phyloP scores from a whole-genome alignment of 2,797 vertebrate genomes.

The Platyrinchus mystaceus region DNA sequence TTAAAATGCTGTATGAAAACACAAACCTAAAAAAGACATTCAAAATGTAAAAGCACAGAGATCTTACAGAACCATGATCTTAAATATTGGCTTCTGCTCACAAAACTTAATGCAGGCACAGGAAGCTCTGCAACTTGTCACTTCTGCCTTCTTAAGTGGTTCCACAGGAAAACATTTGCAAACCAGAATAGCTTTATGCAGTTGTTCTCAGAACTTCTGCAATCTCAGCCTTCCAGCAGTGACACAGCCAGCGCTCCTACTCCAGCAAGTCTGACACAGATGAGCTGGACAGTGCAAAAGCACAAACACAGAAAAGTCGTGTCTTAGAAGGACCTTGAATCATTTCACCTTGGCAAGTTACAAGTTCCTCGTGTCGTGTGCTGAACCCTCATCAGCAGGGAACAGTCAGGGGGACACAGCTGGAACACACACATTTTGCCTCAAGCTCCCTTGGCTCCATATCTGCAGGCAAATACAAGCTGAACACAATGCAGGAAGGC shows the following conservation, averaged over 20 bases:
- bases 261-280: background rate
- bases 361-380: rapidly evolving
- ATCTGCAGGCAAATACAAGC: background rate
- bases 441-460: background rate
- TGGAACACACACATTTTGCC: background rate
- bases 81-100: background rate
- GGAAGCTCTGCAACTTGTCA: background rate
- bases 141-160: background rate
- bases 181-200: background rate
- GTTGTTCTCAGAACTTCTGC: background rate
- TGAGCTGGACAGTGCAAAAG: background rate
- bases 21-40: background rate
- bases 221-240: background rate
- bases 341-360: background rate
- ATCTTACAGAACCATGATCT: background rate
- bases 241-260: rapidly evolving
- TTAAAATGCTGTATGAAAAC: background rate
- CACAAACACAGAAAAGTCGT: background rate
- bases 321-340: background rate
- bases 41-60: background rate
- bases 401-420: background rate
- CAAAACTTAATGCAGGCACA: background rate
- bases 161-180: background rate
- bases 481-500: background rate
- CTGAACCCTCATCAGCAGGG: background rate